Percentiles rank a stretch among this genome's conserved stretches.
Conservation (phyloP, 2,888 invertebrate species). For the Chrysotoxum bicinctum region DNA sequence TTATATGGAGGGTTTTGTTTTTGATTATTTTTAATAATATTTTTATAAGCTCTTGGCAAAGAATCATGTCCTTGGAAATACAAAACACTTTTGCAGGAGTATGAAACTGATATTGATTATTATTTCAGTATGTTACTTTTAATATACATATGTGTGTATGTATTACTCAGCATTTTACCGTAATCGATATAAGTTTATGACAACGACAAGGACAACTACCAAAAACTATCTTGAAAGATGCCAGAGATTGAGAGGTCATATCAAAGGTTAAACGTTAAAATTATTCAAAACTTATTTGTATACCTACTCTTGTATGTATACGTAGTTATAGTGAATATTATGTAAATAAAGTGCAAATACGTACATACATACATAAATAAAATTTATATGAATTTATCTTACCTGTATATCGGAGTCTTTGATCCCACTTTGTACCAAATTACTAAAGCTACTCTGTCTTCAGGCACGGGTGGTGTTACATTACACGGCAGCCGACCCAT, state of each 20-base stretch:
- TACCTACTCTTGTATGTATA: not conserved
- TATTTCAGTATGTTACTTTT: too few relatives aligned
- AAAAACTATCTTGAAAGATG: not conserved
- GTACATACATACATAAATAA: not conserved
- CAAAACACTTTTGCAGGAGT: not conserved
- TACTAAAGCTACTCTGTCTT: slow-evolving; percentile 81
- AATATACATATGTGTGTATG: too few relatives aligned
- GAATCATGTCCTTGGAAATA: not conserved
- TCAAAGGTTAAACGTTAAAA: not conserved
- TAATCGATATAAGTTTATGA: too few relatives aligned
- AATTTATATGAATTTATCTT: slow-evolving; percentile 66
- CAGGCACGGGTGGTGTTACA: slow-evolving; percentile 81
- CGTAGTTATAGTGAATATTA: not conserved
- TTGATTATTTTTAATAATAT: too few relatives aligned
- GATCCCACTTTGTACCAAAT: slow-evolving; percentile 82
- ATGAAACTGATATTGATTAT: too few relatives aligned
- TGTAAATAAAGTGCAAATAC: too few relatives aligned
- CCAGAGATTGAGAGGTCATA: not conserved
- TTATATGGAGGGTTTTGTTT: too few relatives aligned
- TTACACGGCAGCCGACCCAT: slow-evolving; percentile 81
- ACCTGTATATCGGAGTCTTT: slow-evolving; percentile 82
- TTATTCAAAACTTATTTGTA: not conserved
- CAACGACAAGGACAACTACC: not conserved
- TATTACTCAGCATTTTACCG: too few relatives aligned
- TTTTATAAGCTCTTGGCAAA: too few relatives aligned